Percentiles rank a stretch among this genome's conserved stretches.
Evolutionary conservation across 2,888 invertebrate genomes (phyloP).

Genomic region (Nemoura dubitans): DNA sequence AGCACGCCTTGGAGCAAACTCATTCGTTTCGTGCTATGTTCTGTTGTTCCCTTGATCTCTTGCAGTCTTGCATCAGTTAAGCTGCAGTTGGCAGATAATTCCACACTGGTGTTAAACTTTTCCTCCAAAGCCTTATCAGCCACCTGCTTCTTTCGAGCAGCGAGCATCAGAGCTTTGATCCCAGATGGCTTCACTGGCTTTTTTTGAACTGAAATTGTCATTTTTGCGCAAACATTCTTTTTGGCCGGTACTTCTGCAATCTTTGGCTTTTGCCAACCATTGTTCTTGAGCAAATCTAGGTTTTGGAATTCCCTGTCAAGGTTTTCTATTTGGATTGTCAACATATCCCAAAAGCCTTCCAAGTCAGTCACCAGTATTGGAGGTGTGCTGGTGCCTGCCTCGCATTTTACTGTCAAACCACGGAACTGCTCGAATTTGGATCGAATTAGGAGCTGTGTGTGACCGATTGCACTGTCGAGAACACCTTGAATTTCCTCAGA

Average conservation of each 20-base stretch:
- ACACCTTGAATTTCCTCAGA: conserved; percentile 67
- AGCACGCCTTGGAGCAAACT: conserved; percentile 50
- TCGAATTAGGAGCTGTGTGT: conserved; percentile 76
- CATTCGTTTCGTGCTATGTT: conserved; percentile 41
- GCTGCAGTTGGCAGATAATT: not conserved
- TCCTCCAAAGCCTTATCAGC: not conserved
- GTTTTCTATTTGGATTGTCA: conserved; percentile 78
- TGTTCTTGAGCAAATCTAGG: conserved; percentile 60
- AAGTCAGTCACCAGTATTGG: conserved; percentile 75
- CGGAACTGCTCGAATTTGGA: conserved; percentile 83
- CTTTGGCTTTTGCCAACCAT: conserved; percentile 66
- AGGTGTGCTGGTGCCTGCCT: conserved; percentile 61
- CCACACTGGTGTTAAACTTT: conserved; percentile 48
- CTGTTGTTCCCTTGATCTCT: conserved; percentile 50
- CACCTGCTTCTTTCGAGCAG: not conserved
- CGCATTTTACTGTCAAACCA: conserved; percentile 65
- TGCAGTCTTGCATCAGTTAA: not conserved
- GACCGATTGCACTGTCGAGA: conserved; percentile 78
- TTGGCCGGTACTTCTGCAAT: conserved; percentile 49
- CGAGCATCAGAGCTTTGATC: not conserved
- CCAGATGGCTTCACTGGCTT: conserved; percentile 44
- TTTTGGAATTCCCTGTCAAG: conserved; percentile 70
- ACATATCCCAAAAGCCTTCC: conserved; percentile 90
- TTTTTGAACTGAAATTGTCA: conserved; percentile 47
- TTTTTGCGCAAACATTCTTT: conserved; percentile 52